Evolutionary conservation across 2,797 vertebrate species (phyloP).

Genomic region (Anisognathus igniventris): DNA sequence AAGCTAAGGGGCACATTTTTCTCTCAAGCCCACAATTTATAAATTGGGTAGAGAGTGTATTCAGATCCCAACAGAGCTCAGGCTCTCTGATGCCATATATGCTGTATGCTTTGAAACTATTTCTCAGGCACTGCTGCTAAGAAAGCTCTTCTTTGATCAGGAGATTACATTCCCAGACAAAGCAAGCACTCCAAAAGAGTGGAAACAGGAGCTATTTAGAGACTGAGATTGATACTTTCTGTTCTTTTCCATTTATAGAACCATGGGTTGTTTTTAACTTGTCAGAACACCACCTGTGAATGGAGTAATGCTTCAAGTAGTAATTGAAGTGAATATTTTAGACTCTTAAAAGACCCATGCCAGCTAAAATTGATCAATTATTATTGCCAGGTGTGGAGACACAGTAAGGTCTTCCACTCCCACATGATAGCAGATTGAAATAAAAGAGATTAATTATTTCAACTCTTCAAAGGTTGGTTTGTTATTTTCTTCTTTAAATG

Average conservation of each 20-base stretch:
- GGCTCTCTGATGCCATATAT: not conserved
- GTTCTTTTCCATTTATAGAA: not conserved
- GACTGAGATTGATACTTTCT: not conserved
- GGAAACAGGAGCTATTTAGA: not conserved
- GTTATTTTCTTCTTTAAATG: not conserved
- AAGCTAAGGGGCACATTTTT: not conserved
- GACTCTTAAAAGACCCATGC: not conserved
- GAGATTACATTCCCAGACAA: not conserved
- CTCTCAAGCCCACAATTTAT: not conserved
- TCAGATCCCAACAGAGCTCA: not conserved
- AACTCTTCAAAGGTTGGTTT: not conserved
- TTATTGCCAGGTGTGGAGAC: not conserved
- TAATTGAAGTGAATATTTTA: not conserved
- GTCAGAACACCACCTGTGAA: not conserved
- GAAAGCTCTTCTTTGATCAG: not conserved
- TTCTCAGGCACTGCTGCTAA: not conserved
- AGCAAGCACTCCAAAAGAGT: not conserved
- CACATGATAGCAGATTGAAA: not conserved
- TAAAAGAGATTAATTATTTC: not conserved
- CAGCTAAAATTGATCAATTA: not conserved
- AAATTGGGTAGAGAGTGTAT: not conserved
- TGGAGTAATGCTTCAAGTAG: not conserved
- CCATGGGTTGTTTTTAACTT: not conserved
- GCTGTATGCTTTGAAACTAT: not conserved
- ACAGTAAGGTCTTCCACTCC: not conserved